Conservation (phyloP, 2,888 invertebrate genomes). For the Drosophila austrosaltans region DNA sequence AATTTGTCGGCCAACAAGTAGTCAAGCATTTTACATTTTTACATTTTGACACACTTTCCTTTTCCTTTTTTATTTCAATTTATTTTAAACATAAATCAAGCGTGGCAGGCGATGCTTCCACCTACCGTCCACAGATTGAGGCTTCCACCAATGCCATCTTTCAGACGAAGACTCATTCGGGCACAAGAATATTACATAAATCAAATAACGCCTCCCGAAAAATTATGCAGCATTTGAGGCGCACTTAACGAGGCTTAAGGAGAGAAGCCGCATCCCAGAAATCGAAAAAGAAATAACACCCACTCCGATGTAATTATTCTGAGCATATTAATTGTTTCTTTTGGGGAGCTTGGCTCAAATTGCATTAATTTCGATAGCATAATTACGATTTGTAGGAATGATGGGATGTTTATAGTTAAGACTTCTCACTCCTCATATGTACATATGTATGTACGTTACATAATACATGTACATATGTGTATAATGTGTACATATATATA, state of each 20-base stretch:
- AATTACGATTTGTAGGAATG: not conserved
- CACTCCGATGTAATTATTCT: conserved; percentile 32
- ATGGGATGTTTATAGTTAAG: not conserved
- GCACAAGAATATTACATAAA: conserved; percentile 42
- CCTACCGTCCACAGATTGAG: not conserved
- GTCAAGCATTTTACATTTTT: conserved; percentile 9
- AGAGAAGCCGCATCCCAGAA: conserved; percentile 14
- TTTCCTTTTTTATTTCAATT: conserved; percentile 32
- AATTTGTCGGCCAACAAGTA: conserved; percentile 3
- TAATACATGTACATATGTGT: too few relatives aligned
- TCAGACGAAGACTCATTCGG: conserved; percentile 28
- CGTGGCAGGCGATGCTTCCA: conserved; percentile 24
- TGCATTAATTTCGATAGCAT: conserved; percentile 3
- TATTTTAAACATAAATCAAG: conserved; percentile 40
- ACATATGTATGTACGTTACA: too few relatives aligned
- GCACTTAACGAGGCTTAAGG: conserved; percentile 64
- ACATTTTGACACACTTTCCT: conserved; percentile 23
- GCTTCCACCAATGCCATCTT: conserved; percentile 20
- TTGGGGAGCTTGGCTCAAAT: conserved; percentile 11
- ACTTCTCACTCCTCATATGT: not conserved
- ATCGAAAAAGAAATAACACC: conserved; percentile 20
- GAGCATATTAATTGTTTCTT: conserved; percentile 35
- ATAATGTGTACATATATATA: not conserved
- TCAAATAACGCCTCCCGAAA: conserved; percentile 26
- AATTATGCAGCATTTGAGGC: conserved; percentile 50